These are phyloP conservation scores for Fulica atra DNA, from an alignment of 2,113 vertebrate species.

Conservation along the genomic window DNA sequence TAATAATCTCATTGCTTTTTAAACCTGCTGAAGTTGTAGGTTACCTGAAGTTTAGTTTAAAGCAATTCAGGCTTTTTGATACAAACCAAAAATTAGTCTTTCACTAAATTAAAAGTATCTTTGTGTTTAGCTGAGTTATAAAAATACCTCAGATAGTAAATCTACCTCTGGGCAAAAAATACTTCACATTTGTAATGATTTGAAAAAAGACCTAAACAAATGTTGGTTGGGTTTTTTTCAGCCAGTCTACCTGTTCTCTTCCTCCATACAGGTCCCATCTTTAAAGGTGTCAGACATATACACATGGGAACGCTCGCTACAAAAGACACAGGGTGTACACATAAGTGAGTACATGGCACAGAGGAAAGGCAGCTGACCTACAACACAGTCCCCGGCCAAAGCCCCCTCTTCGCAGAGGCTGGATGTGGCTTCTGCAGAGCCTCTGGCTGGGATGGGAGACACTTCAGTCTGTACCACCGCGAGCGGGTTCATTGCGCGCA, in stretches of 20 bases:
- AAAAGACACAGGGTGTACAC: fast-evolving
- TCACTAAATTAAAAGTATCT: background rate
- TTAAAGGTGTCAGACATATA: background rate
- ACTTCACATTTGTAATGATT: background rate
- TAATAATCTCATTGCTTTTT: background rate
- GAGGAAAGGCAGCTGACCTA: background rate
- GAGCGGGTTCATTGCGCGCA: background rate
- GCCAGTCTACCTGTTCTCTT: background rate
- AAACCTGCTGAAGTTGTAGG: background rate
- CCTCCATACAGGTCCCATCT: background rate
- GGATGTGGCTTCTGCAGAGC: background rate
- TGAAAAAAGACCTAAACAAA: background rate
- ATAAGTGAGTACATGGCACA: fast-evolving
- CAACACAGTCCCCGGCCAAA: background rate
- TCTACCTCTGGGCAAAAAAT: background rate
- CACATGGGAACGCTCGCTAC: fast-evolving
- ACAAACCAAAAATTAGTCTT: background rate
- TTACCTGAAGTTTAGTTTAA: background rate
- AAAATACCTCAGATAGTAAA: background rate
- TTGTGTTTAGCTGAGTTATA: background rate
- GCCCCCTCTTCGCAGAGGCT: background rate
- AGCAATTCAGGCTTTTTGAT: background rate
- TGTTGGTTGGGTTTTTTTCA: background rate
- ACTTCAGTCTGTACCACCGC: background rate
- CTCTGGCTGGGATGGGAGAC: background rate